Percentiles rank a stretch among this genome's conserved stretches.
phyloP scores from a whole-genome alignment of 2,113 vertebrate genomes.

The Alethe castanea region DNA sequence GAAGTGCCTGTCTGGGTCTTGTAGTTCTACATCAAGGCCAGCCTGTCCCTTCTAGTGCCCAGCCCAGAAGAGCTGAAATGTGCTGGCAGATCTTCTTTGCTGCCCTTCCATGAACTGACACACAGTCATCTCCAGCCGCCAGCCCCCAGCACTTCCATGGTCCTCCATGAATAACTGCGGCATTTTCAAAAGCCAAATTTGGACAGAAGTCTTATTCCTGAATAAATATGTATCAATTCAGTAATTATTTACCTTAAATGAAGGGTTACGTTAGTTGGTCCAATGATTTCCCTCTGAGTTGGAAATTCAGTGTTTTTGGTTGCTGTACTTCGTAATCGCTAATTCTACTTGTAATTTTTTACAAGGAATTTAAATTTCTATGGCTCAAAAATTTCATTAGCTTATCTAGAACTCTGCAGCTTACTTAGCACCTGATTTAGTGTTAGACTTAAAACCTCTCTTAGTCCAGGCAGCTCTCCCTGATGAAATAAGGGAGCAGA shows the following conservation, averaged over 20 bases:
- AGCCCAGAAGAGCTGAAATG: background rate
- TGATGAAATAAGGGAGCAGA: background rate
- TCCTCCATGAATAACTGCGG: rapidly evolving
- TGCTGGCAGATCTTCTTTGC: rapidly evolving
- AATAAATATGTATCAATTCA: background rate
- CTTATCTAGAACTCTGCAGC: background rate
- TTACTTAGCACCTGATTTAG: background rate
- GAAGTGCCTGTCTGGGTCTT: background rate
- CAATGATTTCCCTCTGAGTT: background rate
- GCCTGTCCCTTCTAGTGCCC: background rate
- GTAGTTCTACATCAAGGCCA: background rate
- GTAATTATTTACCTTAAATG: background rate
- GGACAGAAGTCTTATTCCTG: background rate
- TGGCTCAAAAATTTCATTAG: background rate
- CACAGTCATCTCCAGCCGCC: rapidly evolving
- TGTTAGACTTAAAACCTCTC: background rate
- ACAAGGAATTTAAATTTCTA: background rate
- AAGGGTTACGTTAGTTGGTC: background rate
- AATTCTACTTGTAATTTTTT: background rate
- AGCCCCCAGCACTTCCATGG: background rate
- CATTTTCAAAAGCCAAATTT: background rate
- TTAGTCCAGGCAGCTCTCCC: background rate
- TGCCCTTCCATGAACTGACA: background rate
- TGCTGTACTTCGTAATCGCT: background rate
- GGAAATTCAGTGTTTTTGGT: background rate